These are phyloP conservation scores for Melanotaenia boesemani DNA, from an alignment of 2,797 vertebrate genomes.

Conservation along the genomic window DNA sequence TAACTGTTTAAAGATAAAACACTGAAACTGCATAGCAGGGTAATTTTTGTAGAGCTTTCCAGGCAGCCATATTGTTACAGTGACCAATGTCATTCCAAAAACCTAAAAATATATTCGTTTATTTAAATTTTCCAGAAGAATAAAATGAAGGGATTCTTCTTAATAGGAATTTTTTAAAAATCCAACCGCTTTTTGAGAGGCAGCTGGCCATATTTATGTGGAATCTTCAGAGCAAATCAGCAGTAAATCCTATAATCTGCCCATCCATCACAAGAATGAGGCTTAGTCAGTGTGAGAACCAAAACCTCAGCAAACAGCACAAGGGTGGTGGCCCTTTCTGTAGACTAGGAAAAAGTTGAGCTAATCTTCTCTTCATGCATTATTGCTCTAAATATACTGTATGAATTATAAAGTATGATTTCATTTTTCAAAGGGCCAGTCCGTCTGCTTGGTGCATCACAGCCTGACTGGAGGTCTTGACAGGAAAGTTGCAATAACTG, in stretches of 20 bases:
- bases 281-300: constrained; percentile 43
- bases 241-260: constrained; percentile 73
- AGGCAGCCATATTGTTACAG: neutral
- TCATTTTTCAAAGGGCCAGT: constrained; percentile 21
- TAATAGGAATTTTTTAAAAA: neutral
- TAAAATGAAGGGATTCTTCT: neutral
- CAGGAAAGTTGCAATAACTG: constrained; percentile 11
- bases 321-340: constrained; percentile 12
- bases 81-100: neutral
- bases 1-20: neutral
- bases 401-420: constrained; percentile 43
- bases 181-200: constrained; percentile 13
- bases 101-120: neutral
- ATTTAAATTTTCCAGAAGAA: neutral
- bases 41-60: neutral
- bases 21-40: neutral
- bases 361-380: constrained; percentile 30
- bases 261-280: constrained; percentile 70
- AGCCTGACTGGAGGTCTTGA: constrained; percentile 13
- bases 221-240: constrained; percentile 62
- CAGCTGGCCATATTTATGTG: constrained; percentile 40
- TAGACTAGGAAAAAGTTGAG: constrained; percentile 22
- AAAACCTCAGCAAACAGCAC: constrained; percentile 48
- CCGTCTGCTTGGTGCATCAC: constrained; percentile 37
- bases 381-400: constrained; percentile 39